Percentiles rank a stretch among this genome's conserved stretches.
Evolutionary conservation across 1,140 invertebrate species (phyloP).

Genomic region (Drosophila lowei): DNA sequence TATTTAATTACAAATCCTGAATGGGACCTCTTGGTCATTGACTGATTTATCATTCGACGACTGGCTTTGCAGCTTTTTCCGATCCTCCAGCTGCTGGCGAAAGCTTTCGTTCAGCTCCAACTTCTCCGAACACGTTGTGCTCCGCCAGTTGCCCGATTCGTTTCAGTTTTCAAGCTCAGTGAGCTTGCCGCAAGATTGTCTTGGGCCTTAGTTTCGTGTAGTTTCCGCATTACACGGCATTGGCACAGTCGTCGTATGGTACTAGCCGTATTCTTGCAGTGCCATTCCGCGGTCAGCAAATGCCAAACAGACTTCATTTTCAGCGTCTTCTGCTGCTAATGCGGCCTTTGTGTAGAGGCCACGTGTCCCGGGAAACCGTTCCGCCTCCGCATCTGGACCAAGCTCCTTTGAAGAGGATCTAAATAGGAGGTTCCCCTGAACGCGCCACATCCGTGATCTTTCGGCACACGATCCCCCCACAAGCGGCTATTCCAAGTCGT

Average conservation of each 20-base stretch:
- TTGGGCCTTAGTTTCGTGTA: constrained; percentile 58
- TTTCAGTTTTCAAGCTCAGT: constrained; percentile 57
- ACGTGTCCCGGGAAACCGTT: constrained; percentile 48
- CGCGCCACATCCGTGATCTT: constrained; percentile 27
- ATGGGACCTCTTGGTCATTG: not conserved
- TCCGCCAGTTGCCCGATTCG: constrained; percentile 19
- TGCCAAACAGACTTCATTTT: constrained; percentile 46
- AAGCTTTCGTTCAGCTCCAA: constrained; percentile 46
- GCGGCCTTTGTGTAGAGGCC: constrained; percentile 63
- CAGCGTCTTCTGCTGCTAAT: constrained; percentile 42
- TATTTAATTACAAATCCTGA: constrained; percentile 52
- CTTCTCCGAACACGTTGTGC: constrained; percentile 35
- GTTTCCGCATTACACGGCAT: too few species aligned
- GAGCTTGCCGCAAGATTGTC: constrained; percentile 63
- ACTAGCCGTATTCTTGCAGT: constrained; percentile 70
- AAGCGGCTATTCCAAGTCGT: too few species aligned
- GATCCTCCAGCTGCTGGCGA: constrained; percentile 29
- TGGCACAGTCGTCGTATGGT: constrained; percentile 72
- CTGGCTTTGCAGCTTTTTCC: constrained; percentile 22
- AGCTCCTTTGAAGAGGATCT: constrained; percentile 4
- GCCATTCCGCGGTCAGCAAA: constrained; percentile 72
- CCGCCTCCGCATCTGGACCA: not conserved
- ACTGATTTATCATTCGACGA: not conserved
- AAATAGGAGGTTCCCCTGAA: constrained; percentile 56
- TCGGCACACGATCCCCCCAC: not conserved